These are phyloP conservation scores for Drosophila sp. DNA, from an alignment of 1,140 invertebrate genomes.

Conservation along the genomic window DNA sequence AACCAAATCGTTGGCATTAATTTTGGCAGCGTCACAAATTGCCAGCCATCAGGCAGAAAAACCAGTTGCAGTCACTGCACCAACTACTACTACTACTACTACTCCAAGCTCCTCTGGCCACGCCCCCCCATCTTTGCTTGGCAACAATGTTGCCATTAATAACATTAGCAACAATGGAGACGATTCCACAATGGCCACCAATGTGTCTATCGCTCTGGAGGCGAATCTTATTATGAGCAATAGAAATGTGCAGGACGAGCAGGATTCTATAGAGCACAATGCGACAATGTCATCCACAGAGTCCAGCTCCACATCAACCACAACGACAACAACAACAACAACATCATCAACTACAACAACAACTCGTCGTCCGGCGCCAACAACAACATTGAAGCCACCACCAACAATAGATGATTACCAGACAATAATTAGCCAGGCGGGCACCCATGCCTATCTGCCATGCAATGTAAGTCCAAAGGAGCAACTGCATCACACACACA, in stretches of 20 bases:
- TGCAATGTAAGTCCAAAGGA: conserved; percentile 87
- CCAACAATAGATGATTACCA: conserved; percentile 82
- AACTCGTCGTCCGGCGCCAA: conserved; percentile 61
- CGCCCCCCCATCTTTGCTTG: background rate
- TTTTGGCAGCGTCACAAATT: conserved; percentile 69
- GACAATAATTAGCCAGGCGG: conserved; percentile 93
- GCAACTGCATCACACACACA: conserved; percentile 10
- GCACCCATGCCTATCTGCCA: conserved; percentile 92
- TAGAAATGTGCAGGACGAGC: conserved; percentile 63
- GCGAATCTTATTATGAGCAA: conserved; percentile 77
- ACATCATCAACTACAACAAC: conserved; percentile 41
- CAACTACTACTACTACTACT: background rate
- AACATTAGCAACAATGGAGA: conserved; percentile 68
- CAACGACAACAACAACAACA: conserved; percentile 12
- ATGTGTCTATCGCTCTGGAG: conserved; percentile 51
- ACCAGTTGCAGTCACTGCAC: conserved; percentile 44
- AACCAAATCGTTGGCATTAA: conserved; percentile 56
- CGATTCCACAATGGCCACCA: conserved; percentile 35
- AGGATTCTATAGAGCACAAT: conserved; percentile 52
- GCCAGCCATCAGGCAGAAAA: conserved; percentile 30
- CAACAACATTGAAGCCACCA: conserved; percentile 72
- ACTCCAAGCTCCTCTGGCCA: conserved; percentile 1
- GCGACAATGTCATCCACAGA: conserved; percentile 20
- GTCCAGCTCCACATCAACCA: conserved; percentile 19
- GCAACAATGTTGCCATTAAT: conserved; percentile 67